Evolutionary conservation across 2,888 invertebrate genomes (phyloP).

Genomic region (Eristalis arbustorum): DNA sequence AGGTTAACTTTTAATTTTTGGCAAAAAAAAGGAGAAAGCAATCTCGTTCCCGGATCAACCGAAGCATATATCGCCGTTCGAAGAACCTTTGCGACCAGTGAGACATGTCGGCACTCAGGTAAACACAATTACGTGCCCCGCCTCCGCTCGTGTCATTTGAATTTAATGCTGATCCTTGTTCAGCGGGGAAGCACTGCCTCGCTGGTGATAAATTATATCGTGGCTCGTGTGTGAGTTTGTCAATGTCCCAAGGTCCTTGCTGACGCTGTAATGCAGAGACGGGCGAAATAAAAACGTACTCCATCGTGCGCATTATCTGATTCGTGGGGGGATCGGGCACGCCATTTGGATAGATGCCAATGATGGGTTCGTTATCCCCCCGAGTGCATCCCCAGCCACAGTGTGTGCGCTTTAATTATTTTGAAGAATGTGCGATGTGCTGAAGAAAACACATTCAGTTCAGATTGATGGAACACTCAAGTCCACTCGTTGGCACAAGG

Average conservation of each 20-base stretch:
- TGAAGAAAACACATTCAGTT: background rate
- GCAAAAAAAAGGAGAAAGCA: background rate
- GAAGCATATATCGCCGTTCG: background rate
- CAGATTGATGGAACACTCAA: background rate
- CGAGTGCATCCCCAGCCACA: background rate
- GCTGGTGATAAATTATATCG: background rate
- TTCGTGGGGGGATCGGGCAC: background rate
- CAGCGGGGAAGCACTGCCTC: background rate
- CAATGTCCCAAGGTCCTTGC: constrained; percentile 16
- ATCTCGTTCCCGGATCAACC: background rate
- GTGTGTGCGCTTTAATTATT: background rate
- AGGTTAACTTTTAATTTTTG: background rate
- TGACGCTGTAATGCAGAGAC: background rate
- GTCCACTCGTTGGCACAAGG: background rate
- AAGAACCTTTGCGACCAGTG: background rate
- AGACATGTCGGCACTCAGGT: constrained; percentile 8
- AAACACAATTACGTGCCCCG: constrained; percentile 5
- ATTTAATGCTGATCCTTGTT: background rate
- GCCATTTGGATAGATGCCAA: background rate
- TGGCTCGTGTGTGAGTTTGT: constrained; percentile 18
- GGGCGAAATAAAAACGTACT: background rate
- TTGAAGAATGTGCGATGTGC: background rate
- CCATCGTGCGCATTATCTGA: background rate
- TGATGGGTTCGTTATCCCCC: background rate
- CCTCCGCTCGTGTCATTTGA: background rate